Conservation (phyloP, 1,140 invertebrate genomes). For the Lucilia cuprina region DNA sequence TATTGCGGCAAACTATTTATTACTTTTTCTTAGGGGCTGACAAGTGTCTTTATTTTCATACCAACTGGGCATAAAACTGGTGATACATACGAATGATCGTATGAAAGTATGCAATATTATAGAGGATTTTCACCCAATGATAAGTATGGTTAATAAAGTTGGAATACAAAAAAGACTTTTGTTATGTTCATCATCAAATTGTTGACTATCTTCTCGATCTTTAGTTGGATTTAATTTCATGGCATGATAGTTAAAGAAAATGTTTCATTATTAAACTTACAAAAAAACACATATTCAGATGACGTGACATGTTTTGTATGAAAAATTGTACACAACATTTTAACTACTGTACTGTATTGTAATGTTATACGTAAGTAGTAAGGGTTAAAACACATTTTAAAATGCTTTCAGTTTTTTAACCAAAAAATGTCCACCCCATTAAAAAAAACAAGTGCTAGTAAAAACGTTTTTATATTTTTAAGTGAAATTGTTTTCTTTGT, state of each 20-base stretch:
- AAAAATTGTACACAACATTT: background rate
- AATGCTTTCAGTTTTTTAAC: too few relatives aligned
- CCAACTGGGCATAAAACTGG: too few relatives aligned
- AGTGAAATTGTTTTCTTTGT: background rate
- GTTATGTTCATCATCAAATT: background rate
- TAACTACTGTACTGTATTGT: too few relatives aligned
- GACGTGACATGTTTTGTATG: background rate
- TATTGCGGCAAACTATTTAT: background rate
- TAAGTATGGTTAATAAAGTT: background rate
- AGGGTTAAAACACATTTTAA: too few relatives aligned
- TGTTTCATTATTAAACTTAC: background rate
- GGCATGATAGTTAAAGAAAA: slow-evolving; percentile 22
- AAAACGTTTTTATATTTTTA: background rate
- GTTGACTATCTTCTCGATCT: too few relatives aligned
- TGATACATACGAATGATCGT: background rate
- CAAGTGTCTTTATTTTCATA: slow-evolving; percentile 11
- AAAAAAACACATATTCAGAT: background rate
- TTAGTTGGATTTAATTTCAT: slow-evolving; percentile 26
- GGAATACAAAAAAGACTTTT: background rate
- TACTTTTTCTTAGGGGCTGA: background rate
- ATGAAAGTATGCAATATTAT: background rate
- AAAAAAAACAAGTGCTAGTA: too few relatives aligned
- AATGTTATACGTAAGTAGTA: too few relatives aligned
- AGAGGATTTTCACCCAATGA: background rate
- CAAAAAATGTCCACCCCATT: too few relatives aligned